A percentile compares a stretch with the other conserved stretches of the same genome.
phyloP scores from a whole-genome alignment of 2,797 vertebrate species.

The Alauda arvensis region DNA sequence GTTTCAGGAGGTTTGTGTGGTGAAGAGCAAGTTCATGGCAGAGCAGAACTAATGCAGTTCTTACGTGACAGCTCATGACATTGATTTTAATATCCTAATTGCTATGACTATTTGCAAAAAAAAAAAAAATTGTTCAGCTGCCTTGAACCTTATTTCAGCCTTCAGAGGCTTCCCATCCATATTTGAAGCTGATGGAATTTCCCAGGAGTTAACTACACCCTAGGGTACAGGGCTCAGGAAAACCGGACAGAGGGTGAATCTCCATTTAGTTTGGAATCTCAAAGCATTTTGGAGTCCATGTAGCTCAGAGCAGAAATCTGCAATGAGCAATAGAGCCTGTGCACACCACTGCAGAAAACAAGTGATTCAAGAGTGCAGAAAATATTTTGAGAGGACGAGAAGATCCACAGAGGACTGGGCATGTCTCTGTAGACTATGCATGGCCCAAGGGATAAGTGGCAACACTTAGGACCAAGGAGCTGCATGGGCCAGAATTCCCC shows the following conservation, averaged over 20 bases:
- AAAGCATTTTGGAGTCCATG: background rate
- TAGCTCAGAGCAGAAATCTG: background rate
- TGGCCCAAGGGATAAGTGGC: background rate
- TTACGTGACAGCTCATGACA: background rate
- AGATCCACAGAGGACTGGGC: background rate
- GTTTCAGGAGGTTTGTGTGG: background rate
- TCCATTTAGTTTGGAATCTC: background rate
- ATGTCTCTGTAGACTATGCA: background rate
- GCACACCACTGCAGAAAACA: background rate
- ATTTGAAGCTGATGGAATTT: background rate
- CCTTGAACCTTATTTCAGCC: background rate
- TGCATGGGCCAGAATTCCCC: background rate
- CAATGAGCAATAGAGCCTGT: accelerated
- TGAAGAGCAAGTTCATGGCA: background rate
- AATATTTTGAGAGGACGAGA: background rate
- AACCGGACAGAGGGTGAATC: background rate
- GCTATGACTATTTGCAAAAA: background rate
- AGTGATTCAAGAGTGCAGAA: background rate
- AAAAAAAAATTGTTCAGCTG: background rate
- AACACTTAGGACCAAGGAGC: background rate
- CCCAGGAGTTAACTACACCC: background rate
- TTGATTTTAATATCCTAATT: background rate
- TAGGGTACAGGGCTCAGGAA: background rate
- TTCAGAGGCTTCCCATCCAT: background rate
- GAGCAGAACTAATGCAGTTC: background rate